Conservation (phyloP, 1,140 invertebrate genomes). For the Macrobrachium rosenbergii region DNA sequence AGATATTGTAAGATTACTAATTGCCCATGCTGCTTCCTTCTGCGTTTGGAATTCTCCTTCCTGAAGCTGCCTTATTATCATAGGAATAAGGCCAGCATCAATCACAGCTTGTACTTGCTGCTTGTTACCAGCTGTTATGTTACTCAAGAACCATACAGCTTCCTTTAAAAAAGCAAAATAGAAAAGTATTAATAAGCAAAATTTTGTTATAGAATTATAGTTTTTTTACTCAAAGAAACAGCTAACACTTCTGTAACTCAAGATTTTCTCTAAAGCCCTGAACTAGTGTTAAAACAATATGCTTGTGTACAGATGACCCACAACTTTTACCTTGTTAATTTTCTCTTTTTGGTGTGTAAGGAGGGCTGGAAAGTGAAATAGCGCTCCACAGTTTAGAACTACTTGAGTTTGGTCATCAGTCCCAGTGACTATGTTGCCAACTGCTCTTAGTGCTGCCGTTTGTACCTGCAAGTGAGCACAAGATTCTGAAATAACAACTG, state of each 20-base stretch:
- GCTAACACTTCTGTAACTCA: neutral
- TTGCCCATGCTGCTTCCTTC: conserved; percentile 99
- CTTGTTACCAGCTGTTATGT: conserved; percentile 98
- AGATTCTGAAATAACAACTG: neutral
- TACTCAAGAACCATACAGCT: conserved; percentile 99
- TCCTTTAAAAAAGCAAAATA: conserved; percentile 73
- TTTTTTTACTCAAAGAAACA: neutral
- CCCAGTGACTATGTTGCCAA: conserved; percentile 99
- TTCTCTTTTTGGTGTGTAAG: conserved; percentile 90
- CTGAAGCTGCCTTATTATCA: conserved; percentile 92
- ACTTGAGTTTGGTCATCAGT: conserved; percentile 98
- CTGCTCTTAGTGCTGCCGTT: conserved; percentile 95
- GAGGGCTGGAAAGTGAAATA: conserved; percentile 91
- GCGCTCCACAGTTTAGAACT: conserved; percentile 91
- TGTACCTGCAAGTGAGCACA: conserved; percentile 75
- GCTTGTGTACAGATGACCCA: neutral
- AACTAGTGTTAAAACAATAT: neutral
- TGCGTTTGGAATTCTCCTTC: conserved; percentile 98
- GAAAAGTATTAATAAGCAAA: neutral
- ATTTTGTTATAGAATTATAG: neutral
- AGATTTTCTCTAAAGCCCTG: neutral
- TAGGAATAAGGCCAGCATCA: conserved; percentile 92
- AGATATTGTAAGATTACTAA: conserved; percentile 98
- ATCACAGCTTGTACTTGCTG: conserved; percentile 97
- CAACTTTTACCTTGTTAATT: conserved; percentile 76